Evolutionary conservation across 2,113 vertebrate genomes (phyloP).

Genomic region (Choloepus hoffmanni): DNA sequence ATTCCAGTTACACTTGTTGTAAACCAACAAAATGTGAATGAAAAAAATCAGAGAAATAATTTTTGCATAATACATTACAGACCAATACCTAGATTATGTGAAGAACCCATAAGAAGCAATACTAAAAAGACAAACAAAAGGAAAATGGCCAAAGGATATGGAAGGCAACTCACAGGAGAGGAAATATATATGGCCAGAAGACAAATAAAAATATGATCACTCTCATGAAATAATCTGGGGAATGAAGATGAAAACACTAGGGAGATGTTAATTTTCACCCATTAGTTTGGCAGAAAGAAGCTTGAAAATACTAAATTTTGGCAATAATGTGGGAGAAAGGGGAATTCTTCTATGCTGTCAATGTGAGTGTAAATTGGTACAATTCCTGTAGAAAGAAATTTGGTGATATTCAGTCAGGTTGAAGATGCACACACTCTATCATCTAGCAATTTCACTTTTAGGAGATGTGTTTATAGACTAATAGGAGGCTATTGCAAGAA

Average conservation of each 20-base stretch:
- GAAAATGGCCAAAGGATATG: not conserved
- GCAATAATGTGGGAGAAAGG: not conserved
- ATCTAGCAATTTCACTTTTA: slow-evolving; percentile 4
- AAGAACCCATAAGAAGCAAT: not conserved
- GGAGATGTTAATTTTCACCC: not conserved
- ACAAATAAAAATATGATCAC: too few relatives aligned
- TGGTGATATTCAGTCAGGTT: not conserved
- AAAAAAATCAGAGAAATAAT: not conserved
- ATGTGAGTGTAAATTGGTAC: too few relatives aligned
- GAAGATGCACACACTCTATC: not conserved
- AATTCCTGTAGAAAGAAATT: not conserved
- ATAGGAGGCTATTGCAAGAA: not conserved
- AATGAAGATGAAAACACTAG: too few relatives aligned
- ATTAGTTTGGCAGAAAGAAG: not conserved
- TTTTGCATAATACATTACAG: not conserved
- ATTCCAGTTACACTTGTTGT: not conserved
- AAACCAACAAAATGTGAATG: not conserved
- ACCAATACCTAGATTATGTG: not conserved
- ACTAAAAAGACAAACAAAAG: slow-evolving; percentile 1
- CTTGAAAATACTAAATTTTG: slow-evolving; percentile 6
- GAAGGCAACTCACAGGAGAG: not conserved
- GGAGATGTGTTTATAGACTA: not conserved
- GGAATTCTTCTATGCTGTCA: too few relatives aligned
- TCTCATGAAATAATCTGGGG: too few relatives aligned
- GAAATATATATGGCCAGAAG: too few relatives aligned